Percentiles rank a stretch among this genome's conserved stretches.
Evolutionary conservation across 2,888 invertebrate genomes (phyloP).

Genomic region (Blera fallax): DNA sequence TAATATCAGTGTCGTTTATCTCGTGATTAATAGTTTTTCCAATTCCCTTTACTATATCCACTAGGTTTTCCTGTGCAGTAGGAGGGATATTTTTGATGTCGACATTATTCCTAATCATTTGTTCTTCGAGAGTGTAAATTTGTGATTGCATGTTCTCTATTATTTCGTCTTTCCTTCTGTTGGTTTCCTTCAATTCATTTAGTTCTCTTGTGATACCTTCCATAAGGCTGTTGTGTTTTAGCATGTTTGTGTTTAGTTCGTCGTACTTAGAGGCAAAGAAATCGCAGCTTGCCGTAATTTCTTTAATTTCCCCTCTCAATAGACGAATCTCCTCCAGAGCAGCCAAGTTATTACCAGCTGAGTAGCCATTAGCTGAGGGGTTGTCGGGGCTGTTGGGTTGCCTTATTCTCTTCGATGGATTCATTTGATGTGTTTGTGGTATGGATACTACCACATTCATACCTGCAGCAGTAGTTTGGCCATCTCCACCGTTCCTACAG

Average conservation of each 20-base stretch:
- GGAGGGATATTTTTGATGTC: neutral
- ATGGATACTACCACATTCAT: too few relatives aligned
- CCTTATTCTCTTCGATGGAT: too few relatives aligned
- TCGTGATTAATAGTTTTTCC: too few relatives aligned
- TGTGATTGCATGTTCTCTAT: neutral
- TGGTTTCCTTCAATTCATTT: neutral
- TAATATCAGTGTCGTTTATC: too few relatives aligned
- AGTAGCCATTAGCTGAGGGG: neutral
- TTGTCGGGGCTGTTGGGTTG: neutral
- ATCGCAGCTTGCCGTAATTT: neutral
- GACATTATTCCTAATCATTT: neutral
- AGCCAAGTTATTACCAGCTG: neutral
- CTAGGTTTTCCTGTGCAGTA: neutral
- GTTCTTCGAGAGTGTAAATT: neutral
- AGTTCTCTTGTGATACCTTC: neutral
- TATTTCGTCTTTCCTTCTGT: neutral
- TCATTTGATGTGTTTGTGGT: too few relatives aligned
- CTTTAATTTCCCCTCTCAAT: neutral
- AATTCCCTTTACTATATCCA: neutral
- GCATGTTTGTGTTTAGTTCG: neutral
- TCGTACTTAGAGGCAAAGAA: neutral
- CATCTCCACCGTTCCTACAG: too few relatives aligned
- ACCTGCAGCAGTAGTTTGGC: too few relatives aligned
- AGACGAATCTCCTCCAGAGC: neutral
- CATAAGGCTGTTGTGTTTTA: neutral